Conservation (phyloP, 2,113 vertebrate species). For the Notothenia rossii region DNA sequence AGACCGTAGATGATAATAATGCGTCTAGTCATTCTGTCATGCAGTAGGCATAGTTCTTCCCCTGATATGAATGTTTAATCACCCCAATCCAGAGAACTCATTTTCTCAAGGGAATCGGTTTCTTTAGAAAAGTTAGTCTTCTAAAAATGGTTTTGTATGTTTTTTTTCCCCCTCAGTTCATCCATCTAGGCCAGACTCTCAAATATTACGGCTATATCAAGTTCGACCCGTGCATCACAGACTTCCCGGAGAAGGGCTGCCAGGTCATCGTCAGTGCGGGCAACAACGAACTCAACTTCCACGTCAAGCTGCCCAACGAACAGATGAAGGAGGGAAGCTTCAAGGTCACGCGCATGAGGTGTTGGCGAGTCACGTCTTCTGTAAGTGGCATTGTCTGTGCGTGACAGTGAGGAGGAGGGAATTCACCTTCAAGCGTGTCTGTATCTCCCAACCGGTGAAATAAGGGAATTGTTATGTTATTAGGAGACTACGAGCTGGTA, state of each 20-base stretch:
- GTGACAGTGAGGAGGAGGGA: not conserved
- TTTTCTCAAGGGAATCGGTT: conserved; percentile 8
- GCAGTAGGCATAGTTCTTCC: conserved; percentile 47
- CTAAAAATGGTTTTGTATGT: not conserved
- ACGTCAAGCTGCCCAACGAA: conserved; percentile 94
- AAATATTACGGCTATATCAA: conserved; percentile 98
- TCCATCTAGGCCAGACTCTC: conserved; percentile 95
- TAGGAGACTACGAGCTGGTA: conserved; percentile 11
- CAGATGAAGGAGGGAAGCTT: conserved; percentile 98
- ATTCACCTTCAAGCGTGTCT: conserved; percentile 13
- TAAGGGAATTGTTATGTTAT: conserved; percentile 18
- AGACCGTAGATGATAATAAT: conserved; percentile 12
- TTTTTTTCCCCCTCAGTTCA: conserved; percentile 83
- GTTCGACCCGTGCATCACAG: conserved; percentile 96
- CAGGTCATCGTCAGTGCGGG: conserved; percentile 96
- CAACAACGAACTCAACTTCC: conserved; percentile 98
- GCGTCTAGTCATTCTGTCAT: conserved; percentile 20
- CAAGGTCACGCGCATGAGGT: conserved; percentile 98
- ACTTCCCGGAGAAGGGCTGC: conserved; percentile 98
- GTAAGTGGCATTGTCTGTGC: conserved; percentile 84
- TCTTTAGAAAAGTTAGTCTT: not conserved
- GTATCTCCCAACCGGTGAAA: not conserved
- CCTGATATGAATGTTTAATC: conserved; percentile 42
- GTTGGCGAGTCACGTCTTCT: conserved; percentile 97
- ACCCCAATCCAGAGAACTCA: conserved; percentile 41